Evolutionary conservation across 1,140 invertebrate genomes (phyloP).

Genomic region (Caenorhabditis tropicalis): DNA sequence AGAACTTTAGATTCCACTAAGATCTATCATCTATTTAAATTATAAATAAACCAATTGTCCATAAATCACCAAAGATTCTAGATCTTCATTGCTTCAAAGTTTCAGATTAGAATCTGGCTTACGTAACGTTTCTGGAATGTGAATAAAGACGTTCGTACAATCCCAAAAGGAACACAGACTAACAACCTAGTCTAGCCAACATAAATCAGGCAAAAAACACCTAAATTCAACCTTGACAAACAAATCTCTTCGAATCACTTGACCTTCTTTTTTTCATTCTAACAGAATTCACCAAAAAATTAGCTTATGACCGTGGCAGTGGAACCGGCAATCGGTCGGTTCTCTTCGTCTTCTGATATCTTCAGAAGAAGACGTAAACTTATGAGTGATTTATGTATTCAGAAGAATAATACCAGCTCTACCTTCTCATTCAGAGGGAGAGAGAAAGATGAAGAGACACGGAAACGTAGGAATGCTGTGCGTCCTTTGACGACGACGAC

Average conservation of each 20-base stretch:
- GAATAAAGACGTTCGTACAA: too few species aligned
- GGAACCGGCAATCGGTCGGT: not conserved
- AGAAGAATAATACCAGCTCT: not conserved
- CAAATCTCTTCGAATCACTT: not conserved
- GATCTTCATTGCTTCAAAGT: too few species aligned
- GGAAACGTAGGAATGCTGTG: not conserved
- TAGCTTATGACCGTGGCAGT: conserved; percentile 10
- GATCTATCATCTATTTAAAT: too few species aligned
- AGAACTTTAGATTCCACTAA: too few species aligned
- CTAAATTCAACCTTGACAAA: too few species aligned
- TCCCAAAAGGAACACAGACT: too few species aligned
- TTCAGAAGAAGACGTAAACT: not conserved
- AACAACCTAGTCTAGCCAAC: too few species aligned
- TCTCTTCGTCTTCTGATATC: not conserved
- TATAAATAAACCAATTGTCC: too few species aligned
- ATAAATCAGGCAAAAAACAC: too few species aligned
- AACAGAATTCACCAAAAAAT: not conserved
- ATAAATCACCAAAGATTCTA: too few species aligned
- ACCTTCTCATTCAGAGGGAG: not conserved
- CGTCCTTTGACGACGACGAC: not conserved
- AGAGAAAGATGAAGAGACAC: not conserved
- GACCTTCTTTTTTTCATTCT: not conserved
- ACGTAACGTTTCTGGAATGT: too few species aligned
- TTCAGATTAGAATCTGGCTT: too few species aligned
- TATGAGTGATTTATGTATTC: not conserved